Percentiles rank a stretch among this genome's conserved stretches.
phyloP scores from a whole-genome alignment of 1,140 invertebrate species.

The Aphidius ervi region DNA sequence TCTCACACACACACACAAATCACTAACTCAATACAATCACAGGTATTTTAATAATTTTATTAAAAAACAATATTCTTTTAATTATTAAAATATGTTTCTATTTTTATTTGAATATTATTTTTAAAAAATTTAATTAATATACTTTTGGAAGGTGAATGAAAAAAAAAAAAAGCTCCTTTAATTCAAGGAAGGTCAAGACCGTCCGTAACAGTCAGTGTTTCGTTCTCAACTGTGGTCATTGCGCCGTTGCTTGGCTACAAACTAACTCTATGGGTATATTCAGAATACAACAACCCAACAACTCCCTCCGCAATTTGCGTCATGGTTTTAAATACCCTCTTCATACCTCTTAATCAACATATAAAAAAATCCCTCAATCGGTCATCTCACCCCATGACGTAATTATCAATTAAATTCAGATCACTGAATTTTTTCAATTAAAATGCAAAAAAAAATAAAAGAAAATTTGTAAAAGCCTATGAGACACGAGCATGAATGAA shows the following conservation, averaged over 20 bases:
- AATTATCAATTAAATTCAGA: background rate
- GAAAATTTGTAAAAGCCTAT: too few relatives aligned
- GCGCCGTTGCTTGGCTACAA: conserved; percentile 48
- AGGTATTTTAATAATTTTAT: too few relatives aligned
- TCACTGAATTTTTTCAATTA: too few relatives aligned
- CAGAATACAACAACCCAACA: conserved; percentile 27
- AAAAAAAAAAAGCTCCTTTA: background rate
- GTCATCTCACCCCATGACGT: conserved; percentile 5
- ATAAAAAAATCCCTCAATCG: background rate
- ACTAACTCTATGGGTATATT: conserved; percentile 15
- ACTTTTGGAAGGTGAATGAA: background rate
- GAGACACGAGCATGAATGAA: too few relatives aligned
- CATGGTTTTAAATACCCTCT: conserved; percentile 23
- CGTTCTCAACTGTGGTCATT: conserved; percentile 43
- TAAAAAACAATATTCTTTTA: too few relatives aligned
- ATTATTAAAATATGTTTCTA: too few relatives aligned
- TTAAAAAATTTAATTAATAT: too few relatives aligned
- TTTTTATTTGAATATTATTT: too few relatives aligned
- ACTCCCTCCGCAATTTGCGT: conserved; percentile 31
- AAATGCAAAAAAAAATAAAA: too few relatives aligned
- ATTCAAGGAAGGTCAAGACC: conserved; percentile 26
- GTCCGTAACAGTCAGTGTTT: conserved; percentile 36
- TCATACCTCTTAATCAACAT: too few relatives aligned
- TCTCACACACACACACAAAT: too few relatives aligned
- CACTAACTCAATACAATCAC: too few relatives aligned